phyloP scores from a whole-genome alignment of 2,113 vertebrate species.

The Silurus meridionalis region DNA sequence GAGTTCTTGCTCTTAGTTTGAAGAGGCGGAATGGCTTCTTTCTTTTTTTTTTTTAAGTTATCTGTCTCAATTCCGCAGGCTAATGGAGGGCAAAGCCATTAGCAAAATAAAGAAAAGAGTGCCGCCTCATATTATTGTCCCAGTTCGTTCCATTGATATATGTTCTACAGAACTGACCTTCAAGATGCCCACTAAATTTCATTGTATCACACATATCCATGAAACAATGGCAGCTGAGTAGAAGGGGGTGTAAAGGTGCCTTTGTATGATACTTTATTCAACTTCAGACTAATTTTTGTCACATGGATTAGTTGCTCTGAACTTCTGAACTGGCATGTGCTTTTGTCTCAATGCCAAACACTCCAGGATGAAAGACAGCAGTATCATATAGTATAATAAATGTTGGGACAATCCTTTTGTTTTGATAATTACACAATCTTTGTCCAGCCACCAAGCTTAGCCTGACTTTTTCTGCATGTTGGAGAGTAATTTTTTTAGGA shows the following conservation, averaged over 20 bases:
- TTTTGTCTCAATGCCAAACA: slow-evolving; percentile 22
- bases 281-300: not conserved
- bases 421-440: not conserved
- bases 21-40: not conserved
- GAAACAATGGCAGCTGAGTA: slow-evolving; percentile 16
- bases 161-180: slow-evolving; percentile 62
- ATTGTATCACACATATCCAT: slow-evolving; percentile 3
- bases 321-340: slow-evolving; percentile 26
- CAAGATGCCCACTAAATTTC: slow-evolving; percentile 30
- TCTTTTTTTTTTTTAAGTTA: slow-evolving; percentile 52
- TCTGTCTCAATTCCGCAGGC: slow-evolving; percentile 69
- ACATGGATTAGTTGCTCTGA: slow-evolving; percentile 18
- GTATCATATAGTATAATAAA: slow-evolving; percentile 1
- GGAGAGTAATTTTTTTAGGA: slow-evolving; percentile 12
- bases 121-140: slow-evolving; percentile 62
- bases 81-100: slow-evolving; percentile 73
- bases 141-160: slow-evolving; percentile 49
- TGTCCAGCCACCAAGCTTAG: slow-evolving; percentile 36
- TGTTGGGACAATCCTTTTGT: slow-evolving; percentile 3
- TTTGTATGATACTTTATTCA: slow-evolving; percentile 9
- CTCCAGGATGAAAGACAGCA: not conserved
- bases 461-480: slow-evolving; percentile 35
- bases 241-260: slow-evolving; percentile 15
- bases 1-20: not conserved
- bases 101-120: slow-evolving; percentile 63